These are phyloP conservation scores for Nymphalis io DNA, from an alignment of 1,140 invertebrate species.

Conservation along the genomic window DNA sequence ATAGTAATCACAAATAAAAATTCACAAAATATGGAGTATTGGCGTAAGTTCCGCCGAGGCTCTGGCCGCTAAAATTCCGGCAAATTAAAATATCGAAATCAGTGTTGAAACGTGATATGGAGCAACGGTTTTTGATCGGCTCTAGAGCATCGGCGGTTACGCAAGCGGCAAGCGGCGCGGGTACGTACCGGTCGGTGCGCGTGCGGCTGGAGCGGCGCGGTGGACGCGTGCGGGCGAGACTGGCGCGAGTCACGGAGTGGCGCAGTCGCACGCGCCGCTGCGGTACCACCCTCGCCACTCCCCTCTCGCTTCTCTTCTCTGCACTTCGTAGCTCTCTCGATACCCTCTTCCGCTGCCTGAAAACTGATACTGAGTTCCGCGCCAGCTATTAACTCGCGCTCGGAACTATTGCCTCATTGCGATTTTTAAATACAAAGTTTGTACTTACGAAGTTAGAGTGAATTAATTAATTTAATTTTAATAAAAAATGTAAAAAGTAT, in stretches of 20 bases:
- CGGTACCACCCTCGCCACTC: constrained; percentile 31
- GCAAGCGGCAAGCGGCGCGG: constrained; percentile 35
- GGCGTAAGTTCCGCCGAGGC: constrained; percentile 38
- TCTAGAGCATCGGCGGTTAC: constrained; percentile 32
- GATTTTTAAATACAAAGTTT: neutral
- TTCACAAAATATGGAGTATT: constrained; percentile 32
- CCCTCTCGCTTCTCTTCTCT: constrained; percentile 19
- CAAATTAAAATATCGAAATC: constrained; percentile 33
- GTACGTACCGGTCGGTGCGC: constrained; percentile 56
- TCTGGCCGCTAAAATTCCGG: constrained; percentile 29
- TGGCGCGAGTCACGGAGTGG: constrained; percentile 61
- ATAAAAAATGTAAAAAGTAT: too few species aligned
- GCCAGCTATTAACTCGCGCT: neutral
- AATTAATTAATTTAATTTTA: too few species aligned
- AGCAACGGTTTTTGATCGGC: constrained; percentile 30
- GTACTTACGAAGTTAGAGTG: too few species aligned
- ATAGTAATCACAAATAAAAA: constrained; percentile 33
- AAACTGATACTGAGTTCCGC: constrained; percentile 23
- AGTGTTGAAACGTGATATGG: constrained; percentile 33
- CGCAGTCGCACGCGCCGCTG: constrained; percentile 42
- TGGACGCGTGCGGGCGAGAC: constrained; percentile 42
- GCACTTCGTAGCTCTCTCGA: constrained; percentile 7
- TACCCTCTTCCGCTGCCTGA: constrained; percentile 28
- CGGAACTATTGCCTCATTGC: neutral
- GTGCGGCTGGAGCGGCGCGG: constrained; percentile 33